Evolutionary conservation across 2,797 vertebrate genomes (phyloP).

Genomic region (Orestias chungarensis): DNA sequence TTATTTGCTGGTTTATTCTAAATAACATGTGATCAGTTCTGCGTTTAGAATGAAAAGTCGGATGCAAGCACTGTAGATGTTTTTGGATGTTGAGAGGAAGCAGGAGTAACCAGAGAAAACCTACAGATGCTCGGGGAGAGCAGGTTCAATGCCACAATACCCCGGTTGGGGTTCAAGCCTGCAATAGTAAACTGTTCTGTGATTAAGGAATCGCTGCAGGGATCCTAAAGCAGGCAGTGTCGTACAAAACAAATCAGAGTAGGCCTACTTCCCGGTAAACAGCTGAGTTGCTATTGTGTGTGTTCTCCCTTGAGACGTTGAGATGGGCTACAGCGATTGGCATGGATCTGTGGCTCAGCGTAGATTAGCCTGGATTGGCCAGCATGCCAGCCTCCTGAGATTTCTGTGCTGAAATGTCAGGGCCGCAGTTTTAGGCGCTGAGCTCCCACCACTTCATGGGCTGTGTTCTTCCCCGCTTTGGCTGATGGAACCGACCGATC

Average conservation of each 20-base stretch:
- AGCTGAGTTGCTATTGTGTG: slow-evolving; percentile 24
- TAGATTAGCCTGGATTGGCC: slow-evolving; percentile 67
- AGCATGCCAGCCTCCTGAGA: slow-evolving; percentile 51
- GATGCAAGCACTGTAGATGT: no score
- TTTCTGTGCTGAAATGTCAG: slow-evolving; percentile 63
- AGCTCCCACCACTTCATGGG: slow-evolving; percentile 48
- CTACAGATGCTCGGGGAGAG: neutral
- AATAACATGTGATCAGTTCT: no score
- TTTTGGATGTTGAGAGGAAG: neutral
- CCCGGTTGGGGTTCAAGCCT: no score
- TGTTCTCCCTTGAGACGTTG: slow-evolving; percentile 43
- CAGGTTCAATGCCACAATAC: neutral
- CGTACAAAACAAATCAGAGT: slow-evolving; percentile 13
- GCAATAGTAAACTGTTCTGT: neutral
- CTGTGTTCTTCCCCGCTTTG: slow-evolving; percentile 54
- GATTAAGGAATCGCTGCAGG: neutral
- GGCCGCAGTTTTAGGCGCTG: slow-evolving; percentile 50
- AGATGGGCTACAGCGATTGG: slow-evolving; percentile 61
- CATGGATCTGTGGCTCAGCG: slow-evolving; percentile 53
- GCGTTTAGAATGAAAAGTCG: no score
- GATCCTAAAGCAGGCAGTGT: neutral
- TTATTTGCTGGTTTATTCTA: no score
- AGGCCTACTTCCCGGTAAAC: slow-evolving; percentile 20
- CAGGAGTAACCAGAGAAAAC: neutral
- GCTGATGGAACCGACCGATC: slow-evolving; percentile 47